Evolutionary conservation across 2,888 invertebrate species (phyloP).

Genomic region (Stenotaenia linearis): DNA sequence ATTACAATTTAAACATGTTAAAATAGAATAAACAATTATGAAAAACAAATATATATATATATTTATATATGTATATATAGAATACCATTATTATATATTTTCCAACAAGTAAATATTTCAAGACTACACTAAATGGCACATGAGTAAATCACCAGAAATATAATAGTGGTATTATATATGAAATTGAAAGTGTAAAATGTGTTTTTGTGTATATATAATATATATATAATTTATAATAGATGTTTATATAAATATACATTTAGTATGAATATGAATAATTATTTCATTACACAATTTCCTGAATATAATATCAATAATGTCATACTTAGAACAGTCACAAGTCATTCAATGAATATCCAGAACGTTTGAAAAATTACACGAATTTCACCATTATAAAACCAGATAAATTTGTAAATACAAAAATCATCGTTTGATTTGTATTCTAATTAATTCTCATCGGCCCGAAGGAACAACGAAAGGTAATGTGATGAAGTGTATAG

Average conservation of each 20-base stretch:
- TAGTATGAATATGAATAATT: background rate
- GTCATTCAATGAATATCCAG: background rate
- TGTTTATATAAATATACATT: constrained; percentile 5
- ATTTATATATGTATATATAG: background rate
- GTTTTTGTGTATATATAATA: background rate
- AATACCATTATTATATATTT: background rate
- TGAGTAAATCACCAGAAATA: background rate
- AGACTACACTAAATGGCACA: background rate
- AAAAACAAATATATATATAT: background rate
- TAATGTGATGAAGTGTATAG: too few species aligned
- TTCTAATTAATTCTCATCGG: too few species aligned
- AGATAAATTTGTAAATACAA: background rate
- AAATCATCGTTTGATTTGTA: too few species aligned
- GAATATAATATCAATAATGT: background rate
- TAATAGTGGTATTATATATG: background rate
- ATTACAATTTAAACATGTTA: background rate
- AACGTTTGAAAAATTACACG: background rate
- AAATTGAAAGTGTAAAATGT: background rate
- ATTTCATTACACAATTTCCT: background rate
- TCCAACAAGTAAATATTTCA: background rate
- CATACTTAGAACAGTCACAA: background rate
- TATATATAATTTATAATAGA: constrained; percentile 2
- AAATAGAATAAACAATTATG: background rate
- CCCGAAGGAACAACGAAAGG: too few species aligned
- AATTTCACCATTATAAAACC: background rate